Base-by-base conservation (phyloP, 2,797 vertebrate species). In the Aselliscus stoliczkanus region DNA sequence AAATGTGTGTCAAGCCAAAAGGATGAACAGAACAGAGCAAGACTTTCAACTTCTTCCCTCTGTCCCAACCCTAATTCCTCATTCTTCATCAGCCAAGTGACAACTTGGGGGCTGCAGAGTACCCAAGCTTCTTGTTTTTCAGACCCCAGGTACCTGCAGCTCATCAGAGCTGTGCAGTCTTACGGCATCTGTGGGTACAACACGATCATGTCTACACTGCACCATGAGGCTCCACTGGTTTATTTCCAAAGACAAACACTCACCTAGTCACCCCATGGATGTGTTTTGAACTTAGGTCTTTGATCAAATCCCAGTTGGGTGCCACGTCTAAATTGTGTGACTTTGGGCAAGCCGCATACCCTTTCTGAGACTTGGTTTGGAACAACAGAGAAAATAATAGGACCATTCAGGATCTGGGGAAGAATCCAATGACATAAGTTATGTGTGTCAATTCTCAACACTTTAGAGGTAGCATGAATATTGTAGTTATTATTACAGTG, bases 311-410 rank as follows among this genome's bases (percentile, higher is more conserved):
- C 85, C 67, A 90, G 23, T 15, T 7, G 13, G n/a, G 21, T n/a
- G 42, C 44, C 15, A 6, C 23, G 58, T 82, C 50, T 56, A 75
- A 50, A 84, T 2, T 69, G 37, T 17, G 10, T 85, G 64, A 29
- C 79, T 94, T 83, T 31, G 44, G 31, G 14, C 54, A 80, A 83
- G 9, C 47, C 31, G 20, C 7, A 34, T 3, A 60, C 27, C 20
- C 34, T 88, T 70, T 87, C 69, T 80, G 56, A 85, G 23, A 9
- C 44, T 80, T n/a, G 4, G 17, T 91, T 93, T 96, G 67, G 21
- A 80, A 94, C 13, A 94, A 52, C 5, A n/a, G 50, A 70, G 62
- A 95, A 89, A 85, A 60, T 91, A 65, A 37, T 52, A 76, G 72
- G 58, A 93, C 39, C 65, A 23, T 7, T 47, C 17, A 96, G 65